Base-by-base conservation (phyloP, 1,140 invertebrate species). In the Pararge aegeria region DNA sequence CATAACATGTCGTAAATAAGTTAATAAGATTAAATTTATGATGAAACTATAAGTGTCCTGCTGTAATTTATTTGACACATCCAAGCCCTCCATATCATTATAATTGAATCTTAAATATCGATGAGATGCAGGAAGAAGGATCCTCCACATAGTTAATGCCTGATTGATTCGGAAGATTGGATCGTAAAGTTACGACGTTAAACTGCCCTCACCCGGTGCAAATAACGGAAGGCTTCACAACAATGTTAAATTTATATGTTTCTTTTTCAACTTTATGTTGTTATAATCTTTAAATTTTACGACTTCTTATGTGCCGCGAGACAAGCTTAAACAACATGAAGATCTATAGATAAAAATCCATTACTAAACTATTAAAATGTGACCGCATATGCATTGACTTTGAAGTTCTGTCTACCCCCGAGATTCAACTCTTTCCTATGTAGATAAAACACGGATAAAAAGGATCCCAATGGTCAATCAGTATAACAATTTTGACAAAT, bases 71-170 rank as follows among this genome's bases (percentile, higher is more conserved):
- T 21, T 12, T 21, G n/a, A 0, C 20, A 19, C 42, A 1, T 46
- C 12, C 42, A n/a, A 46, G 18, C 12, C 12, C 19, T 16, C 12
- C 42, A 20, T 49, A 49, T 49, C 46, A 49, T 49, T 49, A 49
- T 27, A 49, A 49, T 49, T 49, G 46, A 49, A 49, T 49, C 46
- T 49, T 49, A 49, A 49, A 49, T 16, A 29, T 46, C 20, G 42
- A 46, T 24, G 46, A 49, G 46, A 49, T 49, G 12, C 46, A 49
- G 46, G 46, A 49, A 49, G 46, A 27, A 42, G 38, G 38, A 46
- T 18, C 16, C 42, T 46, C 42, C 12, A 27, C 46, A 27, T 27
- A 49, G 46, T 49, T 49, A 49, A 29, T 27, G 20, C 20, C 21
- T 49, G 21, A 49, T 49, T 49, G 46, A 49, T 49, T 49, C 24